A percentile compares a stretch with the other conserved stretches of the same genome.
phyloP scores from a whole-genome alignment of 2,113 vertebrate species.

The Dicerorhinus sumatrensis region DNA sequence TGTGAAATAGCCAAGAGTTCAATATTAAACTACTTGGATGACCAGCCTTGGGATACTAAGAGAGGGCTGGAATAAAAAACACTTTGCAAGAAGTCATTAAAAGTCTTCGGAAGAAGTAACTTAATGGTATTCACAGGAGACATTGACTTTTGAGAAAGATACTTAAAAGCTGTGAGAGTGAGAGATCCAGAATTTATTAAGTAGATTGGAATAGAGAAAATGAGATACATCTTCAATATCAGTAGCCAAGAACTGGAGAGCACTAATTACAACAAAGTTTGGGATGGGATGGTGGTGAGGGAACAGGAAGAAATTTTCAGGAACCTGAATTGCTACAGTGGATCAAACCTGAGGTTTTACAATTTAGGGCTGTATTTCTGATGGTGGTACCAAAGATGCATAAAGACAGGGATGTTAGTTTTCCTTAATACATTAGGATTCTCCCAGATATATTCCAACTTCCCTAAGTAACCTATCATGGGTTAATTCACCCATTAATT shows the following conservation, averaged over 20 bases:
- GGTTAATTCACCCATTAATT: neutral
- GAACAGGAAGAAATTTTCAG: neutral
- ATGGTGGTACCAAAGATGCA: neutral
- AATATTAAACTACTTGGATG: neutral
- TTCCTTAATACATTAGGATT: slow-evolving; percentile 7
- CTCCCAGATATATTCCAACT: neutral
- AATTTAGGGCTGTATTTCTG: neutral
- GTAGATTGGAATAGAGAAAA: neutral
- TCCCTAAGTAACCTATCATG: neutral
- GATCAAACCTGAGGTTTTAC: neutral
- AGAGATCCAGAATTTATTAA: neutral
- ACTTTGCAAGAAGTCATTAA: neutral
- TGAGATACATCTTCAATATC: neutral
- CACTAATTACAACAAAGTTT: neutral
- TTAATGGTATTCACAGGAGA: neutral
- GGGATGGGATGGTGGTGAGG: neutral
- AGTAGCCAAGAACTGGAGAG: neutral
- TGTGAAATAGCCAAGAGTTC: neutral
- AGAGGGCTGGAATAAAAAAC: neutral
- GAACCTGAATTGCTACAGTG: neutral
- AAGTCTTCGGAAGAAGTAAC: neutral
- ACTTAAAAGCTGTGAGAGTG: neutral
- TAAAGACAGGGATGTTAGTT: neutral
- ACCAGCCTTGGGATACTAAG: neutral
- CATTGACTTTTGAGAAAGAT: neutral